These are phyloP conservation scores for Philypnodon macrostomus DNA, from an alignment of 2,797 vertebrate species.

Conservation along the genomic window DNA sequence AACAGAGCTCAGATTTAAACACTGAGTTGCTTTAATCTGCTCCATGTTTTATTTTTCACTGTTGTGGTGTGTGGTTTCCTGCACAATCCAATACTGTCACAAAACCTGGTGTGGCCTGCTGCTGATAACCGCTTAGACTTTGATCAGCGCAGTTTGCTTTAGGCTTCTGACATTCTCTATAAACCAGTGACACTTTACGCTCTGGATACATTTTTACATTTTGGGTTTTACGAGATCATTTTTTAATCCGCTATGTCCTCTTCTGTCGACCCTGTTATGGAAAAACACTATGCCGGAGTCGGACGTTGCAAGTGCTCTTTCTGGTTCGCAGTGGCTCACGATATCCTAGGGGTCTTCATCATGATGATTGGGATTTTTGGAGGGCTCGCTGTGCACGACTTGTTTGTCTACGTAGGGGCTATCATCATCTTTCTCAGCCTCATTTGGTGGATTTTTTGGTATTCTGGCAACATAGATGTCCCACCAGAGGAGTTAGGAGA, in stretches of 20 bases:
- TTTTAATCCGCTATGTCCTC: conserved; percentile 47
- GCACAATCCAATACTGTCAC: conserved; percentile 9
- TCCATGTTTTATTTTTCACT: neutral
- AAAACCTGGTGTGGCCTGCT: conserved; percentile 7
- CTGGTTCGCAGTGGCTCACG: conserved; percentile 88
- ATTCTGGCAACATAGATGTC: conserved; percentile 90
- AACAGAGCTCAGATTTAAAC: too few relatives aligned
- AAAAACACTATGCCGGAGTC: conserved; percentile 66
- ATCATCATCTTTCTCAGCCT: conserved; percentile 89
- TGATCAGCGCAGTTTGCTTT: conserved; percentile 38
- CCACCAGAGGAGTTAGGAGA: conserved; percentile 79
- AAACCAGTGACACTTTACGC: neutral
- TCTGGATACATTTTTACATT: conserved; percentile 2
- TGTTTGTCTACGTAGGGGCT: conserved; percentile 87
- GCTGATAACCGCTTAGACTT: conserved; percentile 65
- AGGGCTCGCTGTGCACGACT: conserved; percentile 80
- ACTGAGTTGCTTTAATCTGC: too few relatives aligned
- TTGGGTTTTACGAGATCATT: conserved; percentile 1
- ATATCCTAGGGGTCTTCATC: conserved; percentile 79
- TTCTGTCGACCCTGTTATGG: conserved; percentile 41
- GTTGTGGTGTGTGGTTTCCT: neutral
- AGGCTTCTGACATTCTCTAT: conserved; percentile 8
- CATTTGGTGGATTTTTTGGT: conserved; percentile 97
- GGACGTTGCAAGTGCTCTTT: conserved; percentile 87
- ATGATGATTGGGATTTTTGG: conserved; percentile 85